These are phyloP conservation scores for Lampris incognitus DNA, from an alignment of 2,113 vertebrate genomes.

Conservation along the genomic window DNA sequence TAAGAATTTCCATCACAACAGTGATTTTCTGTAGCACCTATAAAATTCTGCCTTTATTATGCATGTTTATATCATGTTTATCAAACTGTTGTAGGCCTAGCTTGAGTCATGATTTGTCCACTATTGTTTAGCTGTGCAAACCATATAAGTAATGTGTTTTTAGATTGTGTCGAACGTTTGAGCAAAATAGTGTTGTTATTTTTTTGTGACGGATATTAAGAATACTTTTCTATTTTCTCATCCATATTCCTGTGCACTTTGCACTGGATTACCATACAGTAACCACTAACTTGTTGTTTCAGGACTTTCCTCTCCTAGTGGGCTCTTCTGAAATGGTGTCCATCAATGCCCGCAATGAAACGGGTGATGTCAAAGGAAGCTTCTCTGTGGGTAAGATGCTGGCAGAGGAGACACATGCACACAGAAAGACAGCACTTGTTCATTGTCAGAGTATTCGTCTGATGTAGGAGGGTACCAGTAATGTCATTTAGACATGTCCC, in stretches of 20 bases:
- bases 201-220: neutral
- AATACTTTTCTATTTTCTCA: neutral
- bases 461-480: constrained; percentile 48
- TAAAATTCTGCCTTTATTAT: too few relatives aligned
- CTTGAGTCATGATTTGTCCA: too few relatives aligned
- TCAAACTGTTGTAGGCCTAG: too few relatives aligned
- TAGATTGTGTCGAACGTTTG: neutral
- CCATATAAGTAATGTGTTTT: neutral
- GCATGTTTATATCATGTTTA: constrained; percentile 1
- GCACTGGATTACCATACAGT: neutral
- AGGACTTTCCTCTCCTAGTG: constrained; percentile 91
- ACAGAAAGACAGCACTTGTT: constrained; percentile 2
- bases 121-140: neutral
- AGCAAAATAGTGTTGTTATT: neutral
- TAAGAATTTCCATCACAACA: neutral
- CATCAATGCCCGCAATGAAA: constrained; percentile 88
- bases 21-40: constrained; percentile 16
- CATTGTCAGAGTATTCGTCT: constrained; percentile 31
- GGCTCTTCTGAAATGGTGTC: constrained; percentile 92
- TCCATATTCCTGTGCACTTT: neutral
- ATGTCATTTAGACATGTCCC: constrained; percentile 53
- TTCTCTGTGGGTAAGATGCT: constrained; percentile 90
- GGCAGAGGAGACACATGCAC: constrained; percentile 25
- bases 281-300: constrained; percentile 19
- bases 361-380: constrained; percentile 91